These are phyloP conservation scores for Vespertilio murinus DNA, from an alignment of 2,797 vertebrate species.

Conservation along the genomic window DNA sequence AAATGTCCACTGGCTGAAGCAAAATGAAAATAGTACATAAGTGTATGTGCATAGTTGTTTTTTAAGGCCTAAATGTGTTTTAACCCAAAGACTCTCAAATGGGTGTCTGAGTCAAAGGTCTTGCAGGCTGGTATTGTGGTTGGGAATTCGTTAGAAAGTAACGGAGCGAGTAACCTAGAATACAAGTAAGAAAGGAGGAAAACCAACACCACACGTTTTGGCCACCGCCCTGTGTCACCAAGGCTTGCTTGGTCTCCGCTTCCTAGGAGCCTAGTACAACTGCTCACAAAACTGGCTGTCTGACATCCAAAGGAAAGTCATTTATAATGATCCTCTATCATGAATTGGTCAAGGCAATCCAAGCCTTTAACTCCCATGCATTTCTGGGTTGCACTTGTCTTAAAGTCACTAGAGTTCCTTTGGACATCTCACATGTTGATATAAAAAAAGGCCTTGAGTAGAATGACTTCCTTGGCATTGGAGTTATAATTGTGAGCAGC, in stretches of 20 bases:
- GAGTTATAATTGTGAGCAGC: background rate
- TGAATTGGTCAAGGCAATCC: background rate
- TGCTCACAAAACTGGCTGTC: background rate
- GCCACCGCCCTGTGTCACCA: background rate
- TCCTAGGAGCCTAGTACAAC: background rate
- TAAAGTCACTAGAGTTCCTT: background rate
- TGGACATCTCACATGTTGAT: background rate
- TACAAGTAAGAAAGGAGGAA: background rate
- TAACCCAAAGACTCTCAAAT: background rate
- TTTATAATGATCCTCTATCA: background rate
- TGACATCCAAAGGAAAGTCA: background rate
- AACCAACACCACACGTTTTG: background rate
- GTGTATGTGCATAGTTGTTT: background rate
- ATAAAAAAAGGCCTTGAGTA: background rate
- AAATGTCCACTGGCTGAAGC: background rate
- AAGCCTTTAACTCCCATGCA: background rate
- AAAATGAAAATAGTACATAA: background rate
- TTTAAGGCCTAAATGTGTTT: background rate
- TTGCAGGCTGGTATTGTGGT: background rate
- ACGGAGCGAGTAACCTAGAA: background rate
- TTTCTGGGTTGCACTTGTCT: background rate
- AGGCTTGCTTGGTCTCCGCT: background rate
- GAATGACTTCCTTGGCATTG: background rate
- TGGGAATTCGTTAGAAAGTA: background rate
- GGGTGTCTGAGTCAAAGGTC: background rate